Base-by-base conservation (phyloP, 1,140 invertebrate species). In the Drosophila murphyi region DNA sequence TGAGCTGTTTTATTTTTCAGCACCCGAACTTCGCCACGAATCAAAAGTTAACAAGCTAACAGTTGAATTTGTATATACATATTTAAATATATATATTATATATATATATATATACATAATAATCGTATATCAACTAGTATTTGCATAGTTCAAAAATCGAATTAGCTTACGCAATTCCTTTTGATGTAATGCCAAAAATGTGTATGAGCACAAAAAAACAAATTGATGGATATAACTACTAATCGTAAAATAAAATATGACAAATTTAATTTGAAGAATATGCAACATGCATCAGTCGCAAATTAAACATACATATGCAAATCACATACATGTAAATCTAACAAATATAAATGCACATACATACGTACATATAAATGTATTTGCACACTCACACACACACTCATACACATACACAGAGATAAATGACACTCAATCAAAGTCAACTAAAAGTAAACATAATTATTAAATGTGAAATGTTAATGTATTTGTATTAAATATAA, bases 391-490 rank as follows among this genome's bases (percentile, higher is more conserved):
- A 78, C 60, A 71, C 73, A 65, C 61, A 72, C 69, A 78, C 60
- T 67, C 73, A 77, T 63, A 65, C 61, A 39, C 3, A 7, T 39
- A 39, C 37, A 62, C 77, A 78, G 63, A 70, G 56, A 56, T 29
- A 56, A 72, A 61, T 56, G 68, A 65, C 88, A 73, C 80, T 89
- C 85, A 89, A 89, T 89, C 85, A 89, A 89, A 71, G 74, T 64
- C 78, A 89, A 77, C 52, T 61, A 68, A 74, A 68, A 89, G 70
- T 89, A 89, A 88, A 89, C 74, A 78, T 85, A 83, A 89, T 89
- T 78, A 89, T 73, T 89, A 81, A 85, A 89, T 89, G 85, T 89
- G 77, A 85, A 89, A 76, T 89, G 85, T 89, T 89, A 85, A 85
- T 76, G 73, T 72, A 72, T 74, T 74, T 89, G 85, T 88, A 89